phyloP scores from a whole-genome alignment of 2,888 invertebrate genomes.

The Julus scanicus region DNA sequence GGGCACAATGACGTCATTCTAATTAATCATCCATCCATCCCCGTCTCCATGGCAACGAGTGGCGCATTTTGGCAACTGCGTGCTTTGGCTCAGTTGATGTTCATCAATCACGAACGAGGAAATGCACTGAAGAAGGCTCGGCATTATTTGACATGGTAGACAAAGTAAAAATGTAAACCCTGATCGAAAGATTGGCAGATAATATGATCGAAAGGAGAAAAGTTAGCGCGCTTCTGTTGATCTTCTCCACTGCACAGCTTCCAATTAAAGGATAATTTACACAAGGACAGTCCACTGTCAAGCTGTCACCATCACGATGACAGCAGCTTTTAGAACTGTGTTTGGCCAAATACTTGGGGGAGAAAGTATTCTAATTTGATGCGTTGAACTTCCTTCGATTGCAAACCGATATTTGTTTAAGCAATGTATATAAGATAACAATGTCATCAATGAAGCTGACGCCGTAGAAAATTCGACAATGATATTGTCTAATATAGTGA shows the following conservation, averaged over 20 bases:
- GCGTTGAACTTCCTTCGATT: no score
- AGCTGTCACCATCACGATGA: background rate
- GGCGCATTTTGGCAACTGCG: slow-evolving; percentile 22
- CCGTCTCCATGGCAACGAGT: background rate
- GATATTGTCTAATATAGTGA: no score
- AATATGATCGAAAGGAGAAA: background rate
- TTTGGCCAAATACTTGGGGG: background rate
- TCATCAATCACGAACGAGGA: slow-evolving; percentile 39
- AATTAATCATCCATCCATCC: slow-evolving; percentile 39
- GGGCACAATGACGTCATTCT: slow-evolving; percentile 32
- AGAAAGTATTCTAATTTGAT: no score
- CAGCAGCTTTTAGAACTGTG: background rate
- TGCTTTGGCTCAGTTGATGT: slow-evolving; percentile 26
- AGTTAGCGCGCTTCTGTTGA: background rate
- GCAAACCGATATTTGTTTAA: no score
- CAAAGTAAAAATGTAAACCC: slow-evolving; percentile 39
- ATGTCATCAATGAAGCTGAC: no score
- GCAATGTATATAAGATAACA: no score
- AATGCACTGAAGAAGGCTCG: background rate
- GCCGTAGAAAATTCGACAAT: no score
- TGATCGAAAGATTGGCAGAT: slow-evolving; percentile 29
- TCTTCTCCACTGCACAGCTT: background rate
- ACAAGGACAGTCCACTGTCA: background rate
- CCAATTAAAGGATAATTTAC: background rate
- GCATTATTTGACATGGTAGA: slow-evolving; percentile 9